phyloP scores from a whole-genome alignment of 2,797 vertebrate species.

The Rhynchonycteris naso region DNA sequence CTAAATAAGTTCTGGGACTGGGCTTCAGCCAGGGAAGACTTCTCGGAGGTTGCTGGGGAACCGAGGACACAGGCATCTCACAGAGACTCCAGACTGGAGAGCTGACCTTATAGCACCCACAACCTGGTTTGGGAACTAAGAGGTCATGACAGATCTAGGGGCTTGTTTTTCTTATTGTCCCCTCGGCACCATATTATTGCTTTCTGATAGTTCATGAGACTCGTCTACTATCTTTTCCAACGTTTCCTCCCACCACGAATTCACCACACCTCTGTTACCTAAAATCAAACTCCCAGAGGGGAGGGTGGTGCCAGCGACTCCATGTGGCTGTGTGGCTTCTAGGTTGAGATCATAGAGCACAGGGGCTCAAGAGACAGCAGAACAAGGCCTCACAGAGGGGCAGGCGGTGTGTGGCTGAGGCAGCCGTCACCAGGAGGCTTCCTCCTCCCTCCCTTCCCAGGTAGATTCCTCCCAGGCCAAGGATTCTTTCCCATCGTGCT shows the following conservation, averaged over 20 bases:
- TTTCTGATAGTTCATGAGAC: neutral
- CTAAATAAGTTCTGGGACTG: neutral
- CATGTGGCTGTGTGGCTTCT: neutral
- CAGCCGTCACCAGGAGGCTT: no score
- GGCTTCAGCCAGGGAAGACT: neutral
- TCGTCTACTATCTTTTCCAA: neutral
- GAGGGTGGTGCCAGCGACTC: neutral
- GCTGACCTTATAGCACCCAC: neutral
- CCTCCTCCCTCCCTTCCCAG: neutral
- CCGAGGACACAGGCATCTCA: neutral
- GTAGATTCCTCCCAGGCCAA: neutral
- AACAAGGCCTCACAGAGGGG: neutral
- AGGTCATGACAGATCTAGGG: no score
- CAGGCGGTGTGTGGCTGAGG: no score
- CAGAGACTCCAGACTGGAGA: neutral
- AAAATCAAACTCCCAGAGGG: neutral
- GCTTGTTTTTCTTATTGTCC: neutral
- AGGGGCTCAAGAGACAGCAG: neutral
- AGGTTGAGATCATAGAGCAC: neutral
- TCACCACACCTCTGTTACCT: neutral
- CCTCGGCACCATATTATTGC: neutral
- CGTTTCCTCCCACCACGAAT: neutral
- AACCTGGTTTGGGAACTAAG: neutral
- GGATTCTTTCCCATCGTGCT: neutral
- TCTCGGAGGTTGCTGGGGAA: neutral